These are phyloP conservation scores for Cataglyphis livida DNA, from an alignment of 2,888 invertebrate genomes.

Conservation along the genomic window DNA sequence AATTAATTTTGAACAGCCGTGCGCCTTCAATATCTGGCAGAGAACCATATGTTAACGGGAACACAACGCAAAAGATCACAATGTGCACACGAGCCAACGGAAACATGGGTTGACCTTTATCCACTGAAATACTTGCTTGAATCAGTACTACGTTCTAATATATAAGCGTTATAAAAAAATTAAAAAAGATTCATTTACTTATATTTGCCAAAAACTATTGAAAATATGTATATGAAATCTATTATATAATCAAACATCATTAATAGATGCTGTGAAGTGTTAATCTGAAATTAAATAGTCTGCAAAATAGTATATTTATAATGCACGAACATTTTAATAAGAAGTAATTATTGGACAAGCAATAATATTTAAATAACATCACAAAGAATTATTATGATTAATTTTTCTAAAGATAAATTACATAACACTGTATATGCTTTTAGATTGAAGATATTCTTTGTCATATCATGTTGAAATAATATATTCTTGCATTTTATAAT, in stretches of 20 bases:
- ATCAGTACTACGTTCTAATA: slow-evolving; percentile 27
- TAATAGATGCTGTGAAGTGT: neutral
- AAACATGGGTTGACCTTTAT: slow-evolving; percentile 39
- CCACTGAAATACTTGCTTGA: slow-evolving; percentile 18
- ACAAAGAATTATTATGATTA: neutral
- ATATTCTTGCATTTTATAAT: slow-evolving; percentile 20
- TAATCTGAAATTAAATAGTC: neutral
- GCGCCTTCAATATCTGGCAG: slow-evolving; percentile 45
- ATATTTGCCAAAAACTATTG: neutral
- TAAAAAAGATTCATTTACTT: neutral
- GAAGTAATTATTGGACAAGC: neutral
- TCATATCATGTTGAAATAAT: neutral
- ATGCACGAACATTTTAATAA: neutral
- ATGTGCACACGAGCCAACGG: slow-evolving; percentile 33
- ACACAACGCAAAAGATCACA: slow-evolving; percentile 34
- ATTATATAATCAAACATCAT: neutral
- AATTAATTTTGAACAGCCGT: slow-evolving; percentile 49
- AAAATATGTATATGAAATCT: neutral
- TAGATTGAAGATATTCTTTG: neutral
- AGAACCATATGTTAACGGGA: slow-evolving; percentile 43
- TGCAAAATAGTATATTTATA: slow-evolving; percentile 1
- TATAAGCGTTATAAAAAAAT: neutral
- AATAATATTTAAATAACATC: neutral
- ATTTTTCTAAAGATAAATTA: slow-evolving; percentile 13
- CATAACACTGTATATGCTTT: neutral